Evolutionary conservation across 2,797 vertebrate species (phyloP), one percentile per base, ranked within the genome.

Genomic region (Nannoperca australis): DNA sequence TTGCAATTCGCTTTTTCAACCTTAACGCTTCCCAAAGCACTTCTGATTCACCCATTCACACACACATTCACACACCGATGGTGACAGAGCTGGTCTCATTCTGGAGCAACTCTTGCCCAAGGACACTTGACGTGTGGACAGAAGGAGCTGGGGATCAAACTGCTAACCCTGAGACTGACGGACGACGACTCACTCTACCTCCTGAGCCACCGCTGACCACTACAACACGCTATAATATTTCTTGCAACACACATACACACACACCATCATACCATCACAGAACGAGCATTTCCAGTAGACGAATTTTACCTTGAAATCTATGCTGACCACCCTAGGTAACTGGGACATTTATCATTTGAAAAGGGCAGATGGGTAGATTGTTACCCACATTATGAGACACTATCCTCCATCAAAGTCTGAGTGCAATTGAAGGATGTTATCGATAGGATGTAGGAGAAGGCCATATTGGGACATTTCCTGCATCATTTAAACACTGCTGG

Each of bases 331-430:
- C 53, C 24, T 22, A 18, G 14, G 18, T 30, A 53, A 38, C 22
- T 22, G 40, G 36, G 68, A 45, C 14, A 78, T 89, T 86, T 55
- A 56, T 91, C 73, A 81, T 73, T 64, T 81, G 49, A 65, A 91
- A 92, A 90, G 81, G 86, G 79, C 85, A 64, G 54, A 75, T 80
- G 69, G 49, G 69, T 83, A 78, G 77, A 85, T 62, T 71, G 66
- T 79, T 77, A 54, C 42, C 54, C 59, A 73, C 74, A 76, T 78
- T 15, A 64, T 42, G 75, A 85, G 63, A 67, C 68, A 42, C 64
- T 47, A 53, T 50, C 71, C 71, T 88, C 87, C 73, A 86, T 90
- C 86, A 90, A 81, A 78, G 81, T 82, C 56, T 49, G 1, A 0
- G 61, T 32, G 58, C 9, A 2, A 86, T 79, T 45, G 83, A 89